Conservation (phyloP, 1,140 invertebrate species). For the Theocolax elegans region DNA sequence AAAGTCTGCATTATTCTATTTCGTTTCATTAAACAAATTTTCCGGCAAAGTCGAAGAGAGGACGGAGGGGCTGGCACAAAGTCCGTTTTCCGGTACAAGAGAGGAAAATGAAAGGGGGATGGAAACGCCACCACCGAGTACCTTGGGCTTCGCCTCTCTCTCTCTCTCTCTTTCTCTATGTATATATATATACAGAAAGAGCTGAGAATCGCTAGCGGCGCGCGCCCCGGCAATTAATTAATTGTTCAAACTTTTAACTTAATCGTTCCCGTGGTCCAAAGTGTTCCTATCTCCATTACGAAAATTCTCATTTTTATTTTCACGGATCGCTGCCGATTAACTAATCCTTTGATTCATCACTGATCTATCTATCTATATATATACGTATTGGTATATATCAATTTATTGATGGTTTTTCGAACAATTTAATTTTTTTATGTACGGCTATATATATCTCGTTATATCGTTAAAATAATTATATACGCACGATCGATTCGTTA, state of each 20-base stretch:
- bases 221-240: slow-evolving; percentile 56
- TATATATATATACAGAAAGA: too few species aligned
- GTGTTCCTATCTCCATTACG: slow-evolving; percentile 31
- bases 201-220: slow-evolving; percentile 35
- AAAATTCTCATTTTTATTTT: background rate
- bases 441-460: too few species aligned
- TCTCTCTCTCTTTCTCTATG: too few species aligned
- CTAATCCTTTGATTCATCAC: too few species aligned
- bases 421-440: too few species aligned
- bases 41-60: background rate
- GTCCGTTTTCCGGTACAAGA: slow-evolving; percentile 31
- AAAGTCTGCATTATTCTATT: slow-evolving; percentile 33
- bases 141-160: too few species aligned
- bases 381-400: too few species aligned
- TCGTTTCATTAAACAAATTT: slow-evolving; percentile 35
- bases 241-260: slow-evolving; percentile 57
- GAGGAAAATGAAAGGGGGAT: slow-evolving; percentile 14
- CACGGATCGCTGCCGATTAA: slow-evolving; percentile 10
- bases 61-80: background rate
- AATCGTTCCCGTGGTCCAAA: slow-evolving; percentile 44
- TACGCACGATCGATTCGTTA: too few species aligned
- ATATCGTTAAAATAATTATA: too few species aligned
- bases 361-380: too few species aligned
- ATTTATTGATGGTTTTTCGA: too few species aligned
- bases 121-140: background rate